Percentiles rank a stretch among this genome's conserved stretches.
These are phyloP conservation scores for Coendou prehensilis DNA, from an alignment of 2,797 vertebrate species.

Conservation along the genomic window DNA sequence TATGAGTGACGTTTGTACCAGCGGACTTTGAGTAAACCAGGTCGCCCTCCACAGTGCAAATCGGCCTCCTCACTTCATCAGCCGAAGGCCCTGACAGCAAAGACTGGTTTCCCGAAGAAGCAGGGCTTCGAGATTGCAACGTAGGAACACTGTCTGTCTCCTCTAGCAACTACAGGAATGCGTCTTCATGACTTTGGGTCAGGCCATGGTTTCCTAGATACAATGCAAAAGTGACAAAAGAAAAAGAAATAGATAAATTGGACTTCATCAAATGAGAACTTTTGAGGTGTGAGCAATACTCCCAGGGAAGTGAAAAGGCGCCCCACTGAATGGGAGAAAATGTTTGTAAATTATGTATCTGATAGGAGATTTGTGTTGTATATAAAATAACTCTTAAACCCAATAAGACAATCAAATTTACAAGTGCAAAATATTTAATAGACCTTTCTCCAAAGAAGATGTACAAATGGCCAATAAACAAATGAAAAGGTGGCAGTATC, in stretches of 20 bases:
- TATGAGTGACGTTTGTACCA: background rate
- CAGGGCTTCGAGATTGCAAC: background rate
- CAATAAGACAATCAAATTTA: background rate
- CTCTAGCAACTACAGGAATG: too few relatives aligned
- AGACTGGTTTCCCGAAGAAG: background rate
- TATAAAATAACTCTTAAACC: background rate
- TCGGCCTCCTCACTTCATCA: background rate
- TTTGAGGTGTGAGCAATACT: background rate
- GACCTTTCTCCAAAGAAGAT: background rate
- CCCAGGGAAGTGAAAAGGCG: background rate
- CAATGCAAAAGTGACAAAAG: background rate
- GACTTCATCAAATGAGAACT: background rate
- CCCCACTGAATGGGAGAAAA: background rate
- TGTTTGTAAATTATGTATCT: background rate
- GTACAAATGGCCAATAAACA: background rate
- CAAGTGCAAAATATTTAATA: background rate
- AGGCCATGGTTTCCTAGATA: background rate
- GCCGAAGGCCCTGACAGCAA: background rate
- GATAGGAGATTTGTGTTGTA: background rate
- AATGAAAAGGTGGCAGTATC: background rate
- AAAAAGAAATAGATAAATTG: background rate
- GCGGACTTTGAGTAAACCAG: background rate
- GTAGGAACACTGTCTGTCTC: background rate
- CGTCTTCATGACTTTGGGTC: background rate
- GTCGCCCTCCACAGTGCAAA: accelerated